phyloP scores from a whole-genome alignment of 2,888 invertebrate genomes.

The Yponomeuta plumbellus region DNA sequence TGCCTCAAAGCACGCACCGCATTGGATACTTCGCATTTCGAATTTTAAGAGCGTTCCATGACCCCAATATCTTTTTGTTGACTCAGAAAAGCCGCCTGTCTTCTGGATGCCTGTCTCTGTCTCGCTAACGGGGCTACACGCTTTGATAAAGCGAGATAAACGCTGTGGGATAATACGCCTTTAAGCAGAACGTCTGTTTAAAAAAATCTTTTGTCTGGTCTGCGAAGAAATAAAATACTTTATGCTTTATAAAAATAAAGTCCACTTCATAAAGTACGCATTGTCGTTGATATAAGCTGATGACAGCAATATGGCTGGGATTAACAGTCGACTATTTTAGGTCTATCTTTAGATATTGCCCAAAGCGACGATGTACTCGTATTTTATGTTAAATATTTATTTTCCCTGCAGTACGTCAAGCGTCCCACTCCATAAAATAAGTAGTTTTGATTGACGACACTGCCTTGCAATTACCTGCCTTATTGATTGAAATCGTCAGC shows the following conservation, averaged over 20 bases:
- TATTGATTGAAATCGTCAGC: too few species aligned
- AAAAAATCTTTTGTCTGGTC: constrained; percentile 30
- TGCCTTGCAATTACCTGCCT: too few species aligned
- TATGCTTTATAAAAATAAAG: constrained; percentile 1
- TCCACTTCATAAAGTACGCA: constrained; percentile 34
- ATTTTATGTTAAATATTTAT: constrained; percentile 24
- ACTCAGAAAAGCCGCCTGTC: constrained; percentile 35
- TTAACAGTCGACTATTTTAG: constrained; percentile 41
- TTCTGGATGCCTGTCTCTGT: constrained; percentile 45
- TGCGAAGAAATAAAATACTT: constrained; percentile 27
- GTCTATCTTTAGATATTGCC: constrained; percentile 33
- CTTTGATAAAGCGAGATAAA: constrained; percentile 41
- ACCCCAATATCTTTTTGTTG: constrained; percentile 58
- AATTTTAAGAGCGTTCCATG: constrained; percentile 74
- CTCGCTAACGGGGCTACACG: constrained; percentile 32
- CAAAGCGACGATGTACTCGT: constrained; percentile 22
- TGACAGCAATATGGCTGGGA: constrained; percentile 34
- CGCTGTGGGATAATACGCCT: constrained; percentile 27
- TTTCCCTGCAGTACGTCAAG: constrained; percentile 13
- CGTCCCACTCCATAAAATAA: constrained; percentile 17
- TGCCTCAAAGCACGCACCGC: constrained; percentile 53
- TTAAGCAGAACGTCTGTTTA: constrained; percentile 27
- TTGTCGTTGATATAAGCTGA: constrained; percentile 35
- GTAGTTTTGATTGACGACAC: too few species aligned
- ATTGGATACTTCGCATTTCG: constrained; percentile 70